Percentiles rank a stretch among this genome's conserved stretches.
These are phyloP conservation scores for Pithys albifrons DNA, from an alignment of 2,113 vertebrate species.

Conservation along the genomic window DNA sequence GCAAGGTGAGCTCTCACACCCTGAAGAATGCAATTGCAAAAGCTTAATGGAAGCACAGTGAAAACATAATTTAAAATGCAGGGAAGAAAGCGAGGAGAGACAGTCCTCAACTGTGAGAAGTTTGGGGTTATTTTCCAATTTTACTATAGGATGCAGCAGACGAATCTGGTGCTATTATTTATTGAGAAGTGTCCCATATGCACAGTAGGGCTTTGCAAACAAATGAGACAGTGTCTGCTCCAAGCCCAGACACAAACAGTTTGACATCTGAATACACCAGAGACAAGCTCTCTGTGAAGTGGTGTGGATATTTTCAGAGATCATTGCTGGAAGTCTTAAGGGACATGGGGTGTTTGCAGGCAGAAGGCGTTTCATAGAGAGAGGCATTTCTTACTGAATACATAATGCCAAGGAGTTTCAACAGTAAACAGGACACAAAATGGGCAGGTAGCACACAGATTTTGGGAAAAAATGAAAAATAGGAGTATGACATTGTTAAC, in stretches of 20 bases:
- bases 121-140: slow-evolving; percentile 32
- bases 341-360: slow-evolving; percentile 43
- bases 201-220: slow-evolving; percentile 55
- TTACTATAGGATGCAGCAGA: slow-evolving; percentile 38
- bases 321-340: slow-evolving; percentile 64
- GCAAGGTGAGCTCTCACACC: background rate
- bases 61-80: slow-evolving; percentile 1
- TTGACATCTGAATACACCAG: slow-evolving; percentile 68
- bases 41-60: background rate
- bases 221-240: slow-evolving; percentile 63
- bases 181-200: slow-evolving; percentile 54
- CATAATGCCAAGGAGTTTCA: slow-evolving; percentile 20
- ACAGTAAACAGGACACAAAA: slow-evolving; percentile 15
- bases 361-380: slow-evolving; percentile 6
- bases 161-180: slow-evolving; percentile 34
- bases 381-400: slow-evolving; percentile 44
- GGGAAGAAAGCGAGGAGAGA: background rate
- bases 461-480: background rate
- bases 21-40: background rate
- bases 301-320: slow-evolving; percentile 68
- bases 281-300: slow-evolving; percentile 60
- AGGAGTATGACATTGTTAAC: background rate
- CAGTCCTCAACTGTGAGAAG: background rate
- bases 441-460: background rate
- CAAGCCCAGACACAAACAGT: slow-evolving; percentile 60